phyloP scores from a whole-genome alignment of 2,797 vertebrate genomes.

The Sciurus vulgaris region DNA sequence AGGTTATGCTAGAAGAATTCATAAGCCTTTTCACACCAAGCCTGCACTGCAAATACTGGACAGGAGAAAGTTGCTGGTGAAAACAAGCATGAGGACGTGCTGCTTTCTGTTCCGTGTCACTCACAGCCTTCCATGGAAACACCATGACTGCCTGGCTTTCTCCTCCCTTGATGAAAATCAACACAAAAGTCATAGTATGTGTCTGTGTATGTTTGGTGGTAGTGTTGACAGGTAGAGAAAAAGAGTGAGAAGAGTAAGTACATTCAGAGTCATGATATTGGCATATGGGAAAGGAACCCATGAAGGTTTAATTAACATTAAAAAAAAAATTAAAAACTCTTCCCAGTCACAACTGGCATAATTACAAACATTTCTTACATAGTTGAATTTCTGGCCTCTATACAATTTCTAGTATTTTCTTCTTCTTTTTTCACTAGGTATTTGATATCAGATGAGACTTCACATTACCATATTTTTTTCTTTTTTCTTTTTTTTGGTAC shows the following conservation, averaged over 20 bases:
- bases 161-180: background rate
- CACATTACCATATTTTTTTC: background rate
- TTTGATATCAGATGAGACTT: background rate
- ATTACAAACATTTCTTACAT: background rate
- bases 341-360: background rate
- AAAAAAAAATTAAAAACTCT: background rate
- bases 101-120: background rate
- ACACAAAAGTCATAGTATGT: background rate
- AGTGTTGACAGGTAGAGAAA: background rate
- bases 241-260: background rate
- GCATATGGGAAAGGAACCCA: background rate
- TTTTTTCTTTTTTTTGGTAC: too few relatives aligned
- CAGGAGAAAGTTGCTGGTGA: conserved; percentile 4
- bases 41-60: background rate
- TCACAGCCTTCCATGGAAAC: conserved; percentile 25
- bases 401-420: background rate
- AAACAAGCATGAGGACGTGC: background rate
- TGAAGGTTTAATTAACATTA: background rate
- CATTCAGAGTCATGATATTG: background rate
- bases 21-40: conserved; percentile 28
- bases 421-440: background rate
- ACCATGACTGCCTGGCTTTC: background rate
- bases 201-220: background rate
- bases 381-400: background rate
- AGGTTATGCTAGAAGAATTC: conserved; percentile 63